These are phyloP conservation scores for Petrolisthes cinctipes DNA, from an alignment of 2,888 invertebrate species.

Conservation along the genomic window DNA sequence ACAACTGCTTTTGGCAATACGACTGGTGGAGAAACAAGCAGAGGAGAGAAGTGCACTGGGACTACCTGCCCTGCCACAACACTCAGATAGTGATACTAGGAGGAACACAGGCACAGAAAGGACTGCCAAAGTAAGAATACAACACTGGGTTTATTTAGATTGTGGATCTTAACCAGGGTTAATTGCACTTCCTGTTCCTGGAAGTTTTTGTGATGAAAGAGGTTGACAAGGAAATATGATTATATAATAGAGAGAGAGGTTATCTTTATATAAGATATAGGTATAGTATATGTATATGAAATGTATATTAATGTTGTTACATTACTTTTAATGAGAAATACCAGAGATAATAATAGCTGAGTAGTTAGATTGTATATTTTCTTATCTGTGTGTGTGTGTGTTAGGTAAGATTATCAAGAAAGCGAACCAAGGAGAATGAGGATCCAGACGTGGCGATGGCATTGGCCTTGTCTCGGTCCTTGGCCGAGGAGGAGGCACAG, in stretches of 20 bases:
- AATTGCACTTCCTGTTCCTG: too few species aligned
- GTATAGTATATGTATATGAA: too few species aligned
- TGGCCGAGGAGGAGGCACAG: conserved; percentile 46
- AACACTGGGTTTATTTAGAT: background rate
- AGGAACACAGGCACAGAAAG: background rate
- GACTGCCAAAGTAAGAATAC: background rate
- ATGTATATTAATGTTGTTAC: too few species aligned
- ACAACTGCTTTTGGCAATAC: conserved; percentile 39
- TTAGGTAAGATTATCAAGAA: conserved; percentile 8
- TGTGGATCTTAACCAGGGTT: background rate
- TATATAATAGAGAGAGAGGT: too few species aligned
- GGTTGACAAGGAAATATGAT: too few species aligned
- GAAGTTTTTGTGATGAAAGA: too few species aligned
- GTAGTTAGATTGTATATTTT: too few species aligned
- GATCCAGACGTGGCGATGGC: conserved; percentile 59
- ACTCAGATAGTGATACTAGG: background rate
- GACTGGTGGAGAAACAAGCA: conserved; percentile 45
- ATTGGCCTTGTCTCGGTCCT: conserved; percentile 53
- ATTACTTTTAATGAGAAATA: too few species aligned
- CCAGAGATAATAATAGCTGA: too few species aligned
- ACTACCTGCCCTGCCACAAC: conserved; percentile 23
- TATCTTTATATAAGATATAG: too few species aligned
- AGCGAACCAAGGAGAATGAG: background rate
- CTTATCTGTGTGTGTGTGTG: conserved; percentile 6
- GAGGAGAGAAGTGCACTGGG: conserved; percentile 50